phyloP scores from a whole-genome alignment of 35 echinoderm and acorn worm genomes.

The Amphiura filiformis region DNA sequence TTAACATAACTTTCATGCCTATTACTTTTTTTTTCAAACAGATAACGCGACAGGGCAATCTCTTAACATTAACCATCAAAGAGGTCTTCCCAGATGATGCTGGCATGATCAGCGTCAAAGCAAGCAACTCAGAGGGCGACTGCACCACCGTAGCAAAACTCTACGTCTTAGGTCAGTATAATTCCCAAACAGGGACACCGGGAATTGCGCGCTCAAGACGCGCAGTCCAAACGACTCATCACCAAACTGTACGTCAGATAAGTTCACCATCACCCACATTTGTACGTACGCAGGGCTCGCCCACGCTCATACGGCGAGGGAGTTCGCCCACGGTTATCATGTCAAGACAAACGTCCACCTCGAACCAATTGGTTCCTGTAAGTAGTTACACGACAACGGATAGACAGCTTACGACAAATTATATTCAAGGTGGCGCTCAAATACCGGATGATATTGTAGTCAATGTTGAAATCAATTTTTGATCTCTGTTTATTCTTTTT shows the following conservation, averaged over 20 bases:
- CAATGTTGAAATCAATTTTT: background rate
- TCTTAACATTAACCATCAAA: slow-evolving; percentile 49
- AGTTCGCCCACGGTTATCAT: no score
- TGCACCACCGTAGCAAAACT: slow-evolving; percentile 62
- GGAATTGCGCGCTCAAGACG: background rate
- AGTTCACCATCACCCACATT: background rate
- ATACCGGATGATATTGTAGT: no score
- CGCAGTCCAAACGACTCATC: background rate
- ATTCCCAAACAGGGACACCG: background rate
- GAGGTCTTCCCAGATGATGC: slow-evolving; percentile 56
- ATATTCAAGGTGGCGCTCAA: no score
- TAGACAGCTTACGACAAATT: no score
- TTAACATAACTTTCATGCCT: no score
- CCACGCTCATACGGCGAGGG: no score
- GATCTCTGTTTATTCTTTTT: background rate
- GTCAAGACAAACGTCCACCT: no score
- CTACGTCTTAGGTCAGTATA: slow-evolving; percentile 54
- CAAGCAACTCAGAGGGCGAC: slow-evolving; percentile 55
- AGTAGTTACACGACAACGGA: no score
- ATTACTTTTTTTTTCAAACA: slow-evolving; percentile 3
- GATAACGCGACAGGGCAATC: slow-evolving; percentile 48
- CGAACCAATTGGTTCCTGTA: no score
- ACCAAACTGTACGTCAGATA: background rate
- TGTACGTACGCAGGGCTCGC: no score
- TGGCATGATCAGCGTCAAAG: slow-evolving; percentile 62